These are phyloP conservation scores for Epinotia bilunana DNA, from an alignment of 2,888 invertebrate genomes.

Conservation along the genomic window DNA sequence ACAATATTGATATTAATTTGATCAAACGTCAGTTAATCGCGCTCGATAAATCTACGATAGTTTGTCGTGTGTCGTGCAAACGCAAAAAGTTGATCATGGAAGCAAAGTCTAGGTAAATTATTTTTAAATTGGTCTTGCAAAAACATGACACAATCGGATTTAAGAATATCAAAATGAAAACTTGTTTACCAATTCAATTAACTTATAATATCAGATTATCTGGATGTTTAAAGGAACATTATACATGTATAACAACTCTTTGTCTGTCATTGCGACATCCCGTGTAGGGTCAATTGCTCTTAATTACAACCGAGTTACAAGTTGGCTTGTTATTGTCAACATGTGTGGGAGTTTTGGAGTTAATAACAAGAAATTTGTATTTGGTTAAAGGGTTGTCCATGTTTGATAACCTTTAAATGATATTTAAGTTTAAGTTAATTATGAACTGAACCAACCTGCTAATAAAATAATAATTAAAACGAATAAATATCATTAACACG, in stretches of 20 bases:
- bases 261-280: background rate
- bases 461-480: too few relatives aligned
- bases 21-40: background rate
- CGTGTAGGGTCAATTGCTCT: background rate
- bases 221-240: background rate
- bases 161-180: background rate
- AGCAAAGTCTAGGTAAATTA: background rate
- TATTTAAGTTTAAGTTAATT: background rate
- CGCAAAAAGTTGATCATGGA: conserved; percentile 1
- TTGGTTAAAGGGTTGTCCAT: too few relatives aligned
- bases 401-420: too few relatives aligned
- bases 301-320: background rate
- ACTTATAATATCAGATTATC: background rate
- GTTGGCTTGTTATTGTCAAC: too few relatives aligned
- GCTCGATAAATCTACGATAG: background rate
- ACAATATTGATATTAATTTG: too few relatives aligned
- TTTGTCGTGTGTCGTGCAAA: conserved; percentile 25
- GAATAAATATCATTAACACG: too few relatives aligned
- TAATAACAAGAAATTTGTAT: too few relatives aligned
- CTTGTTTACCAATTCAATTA: background rate
- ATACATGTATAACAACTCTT: background rate
- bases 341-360: too few relatives aligned
- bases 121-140: background rate
- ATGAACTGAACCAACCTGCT: background rate
- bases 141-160: background rate